phyloP scores from a whole-genome alignment of 2,888 invertebrate species.

The Pinctada fucata region DNA sequence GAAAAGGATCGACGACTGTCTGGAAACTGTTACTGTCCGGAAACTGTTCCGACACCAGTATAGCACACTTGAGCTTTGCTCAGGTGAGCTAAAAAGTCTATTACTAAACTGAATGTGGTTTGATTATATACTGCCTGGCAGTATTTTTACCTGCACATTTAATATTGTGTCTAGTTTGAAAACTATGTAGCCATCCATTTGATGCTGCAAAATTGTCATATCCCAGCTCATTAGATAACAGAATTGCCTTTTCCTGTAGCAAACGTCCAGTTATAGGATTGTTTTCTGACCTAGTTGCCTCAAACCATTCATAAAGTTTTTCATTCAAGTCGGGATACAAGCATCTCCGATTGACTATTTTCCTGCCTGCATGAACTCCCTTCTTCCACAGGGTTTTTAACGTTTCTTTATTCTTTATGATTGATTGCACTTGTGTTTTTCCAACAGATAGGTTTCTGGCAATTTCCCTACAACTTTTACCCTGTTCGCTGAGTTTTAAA shows the following conservation, averaged over 20 bases:
- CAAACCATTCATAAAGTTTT: background rate
- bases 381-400: too few species aligned
- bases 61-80: too few species aligned
- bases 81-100: too few species aligned
- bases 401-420: background rate
- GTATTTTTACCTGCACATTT: too few species aligned
- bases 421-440: constrained; percentile 1
- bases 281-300: background rate
- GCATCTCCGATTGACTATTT: too few species aligned
- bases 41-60: too few species aligned
- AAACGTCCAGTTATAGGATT: background rate
- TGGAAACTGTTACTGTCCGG: too few species aligned
- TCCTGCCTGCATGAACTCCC: too few species aligned
- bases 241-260: background rate
- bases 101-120: too few species aligned
- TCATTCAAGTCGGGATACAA: background rate
- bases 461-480: constrained; percentile 8
- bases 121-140: too few species aligned
- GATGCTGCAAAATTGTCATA: background rate
- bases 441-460: constrained; percentile 5
- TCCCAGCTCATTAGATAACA: background rate
- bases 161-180: too few species aligned
- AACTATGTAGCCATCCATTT: background rate
- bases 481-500: constrained; percentile 10
- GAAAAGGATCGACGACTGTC: too few species aligned